Percentiles rank a stretch among this genome's conserved stretches.
phyloP scores from a whole-genome alignment of 2,888 invertebrate species.

The Lasioglossum villosulum region DNA sequence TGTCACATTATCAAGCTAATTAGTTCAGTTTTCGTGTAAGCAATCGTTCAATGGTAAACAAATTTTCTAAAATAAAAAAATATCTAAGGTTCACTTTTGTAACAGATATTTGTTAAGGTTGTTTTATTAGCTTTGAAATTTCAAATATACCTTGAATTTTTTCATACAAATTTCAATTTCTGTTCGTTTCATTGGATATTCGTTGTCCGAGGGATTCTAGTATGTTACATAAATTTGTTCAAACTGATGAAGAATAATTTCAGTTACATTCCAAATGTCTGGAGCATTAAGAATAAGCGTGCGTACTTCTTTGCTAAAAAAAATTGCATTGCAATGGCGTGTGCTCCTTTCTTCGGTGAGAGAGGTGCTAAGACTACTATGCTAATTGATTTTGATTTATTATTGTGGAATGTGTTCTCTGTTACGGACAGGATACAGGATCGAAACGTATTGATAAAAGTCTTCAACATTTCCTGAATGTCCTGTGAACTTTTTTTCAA shows the following conservation, averaged over 20 bases:
- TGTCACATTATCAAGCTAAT: not conserved
- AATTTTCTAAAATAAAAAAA: not conserved
- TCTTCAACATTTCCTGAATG: not conserved
- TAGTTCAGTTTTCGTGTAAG: not conserved
- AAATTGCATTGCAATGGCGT: constrained; percentile 82
- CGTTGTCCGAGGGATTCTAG: not conserved
- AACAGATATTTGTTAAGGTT: not conserved
- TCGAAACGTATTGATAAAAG: not conserved
- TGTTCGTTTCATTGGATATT: not conserved
- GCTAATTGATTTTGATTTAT: constrained; percentile 47
- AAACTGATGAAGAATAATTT: not conserved
- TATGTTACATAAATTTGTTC: not conserved
- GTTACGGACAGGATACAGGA: constrained; percentile 5
- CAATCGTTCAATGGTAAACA: not conserved
- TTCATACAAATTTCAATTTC: not conserved
- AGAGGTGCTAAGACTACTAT: constrained; percentile 45
- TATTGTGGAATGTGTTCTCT: constrained; percentile 44
- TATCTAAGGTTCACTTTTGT: not conserved
- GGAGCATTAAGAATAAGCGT: constrained; percentile 21
- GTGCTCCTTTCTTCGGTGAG: constrained; percentile 59
- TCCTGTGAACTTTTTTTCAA: not conserved
- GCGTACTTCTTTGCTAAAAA: constrained; percentile 66
- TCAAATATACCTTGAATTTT: not conserved
- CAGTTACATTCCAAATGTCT: constrained; percentile 35
- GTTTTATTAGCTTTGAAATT: not conserved